A percentile compares a stretch with the other conserved stretches of the same genome.
phyloP scores from a whole-genome alignment of 2,888 invertebrate genomes.

The Eurois occulta region DNA sequence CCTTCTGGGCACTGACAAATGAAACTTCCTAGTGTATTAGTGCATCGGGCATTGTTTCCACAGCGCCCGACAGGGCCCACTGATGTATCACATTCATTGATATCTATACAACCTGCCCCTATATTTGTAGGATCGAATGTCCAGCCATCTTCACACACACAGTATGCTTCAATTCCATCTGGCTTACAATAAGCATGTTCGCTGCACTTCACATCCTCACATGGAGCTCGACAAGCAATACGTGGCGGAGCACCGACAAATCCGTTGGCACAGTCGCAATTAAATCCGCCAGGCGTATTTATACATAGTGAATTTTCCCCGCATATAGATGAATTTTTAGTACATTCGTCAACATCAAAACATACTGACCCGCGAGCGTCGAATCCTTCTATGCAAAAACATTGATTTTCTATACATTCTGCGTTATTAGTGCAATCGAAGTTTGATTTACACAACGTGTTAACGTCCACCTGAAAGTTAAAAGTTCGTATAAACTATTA shows the following conservation, averaged over 20 bases:
- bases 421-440: conserved; percentile 98
- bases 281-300: conserved; percentile 95
- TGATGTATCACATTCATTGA: conserved; percentile 96
- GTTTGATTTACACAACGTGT: conserved; percentile 95
- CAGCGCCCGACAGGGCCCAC: conserved; percentile 95
- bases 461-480: conserved; percentile 93
- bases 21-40: conserved; percentile 95
- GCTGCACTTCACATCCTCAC: conserved; percentile 97
- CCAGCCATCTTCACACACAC: conserved; percentile 98
- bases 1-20: conserved; percentile 96
- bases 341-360: conserved; percentile 95
- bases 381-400: conserved; percentile 97
- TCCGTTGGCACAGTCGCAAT: conserved; percentile 95
- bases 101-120: conserved; percentile 97
- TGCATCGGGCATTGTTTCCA: conserved; percentile 95
- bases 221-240: conserved; percentile 96
- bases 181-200: conserved; percentile 97
- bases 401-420: conserved; percentile 96
- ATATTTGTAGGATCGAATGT: conserved; percentile 97
- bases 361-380: conserved; percentile 95
- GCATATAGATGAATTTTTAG: conserved; percentile 89
- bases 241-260: conserved; percentile 96
- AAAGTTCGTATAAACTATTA: conserved; percentile 30
- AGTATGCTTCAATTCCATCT: conserved; percentile 96
- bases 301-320: conserved; percentile 94